Conservation (phyloP, 2,797 vertebrate species). For the Chaetodon trifasciatus region DNA sequence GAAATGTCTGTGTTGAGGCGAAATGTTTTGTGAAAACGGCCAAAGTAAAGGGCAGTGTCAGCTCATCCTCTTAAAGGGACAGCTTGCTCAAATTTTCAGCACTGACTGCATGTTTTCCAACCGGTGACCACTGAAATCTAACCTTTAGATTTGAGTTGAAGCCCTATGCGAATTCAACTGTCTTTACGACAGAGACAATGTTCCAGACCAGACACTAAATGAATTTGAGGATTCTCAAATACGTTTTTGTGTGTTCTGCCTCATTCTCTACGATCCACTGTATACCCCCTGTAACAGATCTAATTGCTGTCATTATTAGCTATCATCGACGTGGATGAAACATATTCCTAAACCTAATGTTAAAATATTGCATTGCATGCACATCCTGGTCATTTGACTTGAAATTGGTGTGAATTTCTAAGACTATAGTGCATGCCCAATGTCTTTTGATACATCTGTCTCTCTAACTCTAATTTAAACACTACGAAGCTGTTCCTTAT, state of each 20-base stretch:
- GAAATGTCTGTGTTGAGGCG: conserved; percentile 16
- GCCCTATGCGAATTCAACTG: not conserved
- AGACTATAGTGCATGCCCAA: not conserved
- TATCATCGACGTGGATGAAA: not conserved
- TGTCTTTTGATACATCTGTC: conserved; percentile 8
- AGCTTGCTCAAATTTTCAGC: conserved; percentile 44
- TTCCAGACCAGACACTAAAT: conserved; percentile 12
- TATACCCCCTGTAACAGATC: not conserved
- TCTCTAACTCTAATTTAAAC: conserved; percentile 4
- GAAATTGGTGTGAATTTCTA: not conserved
- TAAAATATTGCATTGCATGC: not conserved
- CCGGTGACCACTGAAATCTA: not conserved
- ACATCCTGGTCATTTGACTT: not conserved
- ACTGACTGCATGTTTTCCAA: conserved; percentile 19
- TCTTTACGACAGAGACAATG: not conserved
- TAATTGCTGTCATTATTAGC: not conserved
- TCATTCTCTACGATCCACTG: conserved; percentile 7
- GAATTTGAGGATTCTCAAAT: not conserved
- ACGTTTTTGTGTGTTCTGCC: not conserved
- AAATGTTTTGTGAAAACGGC: conserved; percentile 49
- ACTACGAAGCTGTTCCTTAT: not conserved
- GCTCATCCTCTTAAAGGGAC: conserved; percentile 69
- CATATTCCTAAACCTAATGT: not conserved
- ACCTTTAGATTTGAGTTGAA: conserved; percentile 17
- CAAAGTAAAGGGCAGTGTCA: conserved; percentile 46